Evolutionary conservation across 2,113 vertebrate species (phyloP).

Genomic region (Trachemys scripta): DNA sequence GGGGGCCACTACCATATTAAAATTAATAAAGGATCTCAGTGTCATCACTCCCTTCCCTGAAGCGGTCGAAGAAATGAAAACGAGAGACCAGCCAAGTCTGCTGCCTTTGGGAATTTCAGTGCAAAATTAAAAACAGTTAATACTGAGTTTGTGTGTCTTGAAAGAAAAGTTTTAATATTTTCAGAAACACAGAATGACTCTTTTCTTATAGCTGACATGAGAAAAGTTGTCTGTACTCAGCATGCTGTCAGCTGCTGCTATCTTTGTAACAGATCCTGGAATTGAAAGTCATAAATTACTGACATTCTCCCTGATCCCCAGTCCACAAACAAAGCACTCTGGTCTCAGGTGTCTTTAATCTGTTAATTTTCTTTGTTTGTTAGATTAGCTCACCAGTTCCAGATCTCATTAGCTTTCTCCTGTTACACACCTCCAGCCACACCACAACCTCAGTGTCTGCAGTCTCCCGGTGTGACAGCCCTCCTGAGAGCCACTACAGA

Average conservation of each 20-base stretch:
- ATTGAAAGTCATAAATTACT: not conserved
- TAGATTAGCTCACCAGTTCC: slow-evolving; percentile 7
- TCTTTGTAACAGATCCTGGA: not conserved
- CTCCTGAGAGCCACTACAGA: not conserved
- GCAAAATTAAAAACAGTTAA: not conserved
- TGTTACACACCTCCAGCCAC: not conserved
- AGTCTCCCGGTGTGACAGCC: not conserved
- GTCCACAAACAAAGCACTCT: not conserved
- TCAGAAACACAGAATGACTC: not conserved
- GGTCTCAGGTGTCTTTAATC: slow-evolving; percentile 19
- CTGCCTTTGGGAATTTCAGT: not conserved
- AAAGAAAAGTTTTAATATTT: not conserved
- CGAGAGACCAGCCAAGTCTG: not conserved
- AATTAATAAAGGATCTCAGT: not conserved
- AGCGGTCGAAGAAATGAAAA: not conserved
- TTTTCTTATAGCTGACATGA: not conserved
- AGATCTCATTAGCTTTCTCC: slow-evolving; percentile 17
- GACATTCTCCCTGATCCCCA: not conserved
- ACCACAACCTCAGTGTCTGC: not conserved
- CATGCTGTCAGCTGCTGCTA: not conserved
- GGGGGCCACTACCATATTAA: not conserved
- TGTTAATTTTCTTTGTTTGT: not conserved
- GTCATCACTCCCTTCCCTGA: not conserved
- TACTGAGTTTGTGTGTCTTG: not conserved
- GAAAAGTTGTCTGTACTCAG: not conserved